Evolutionary conservation across 2,888 invertebrate species (phyloP).

Genomic region (Myathropa florea): DNA sequence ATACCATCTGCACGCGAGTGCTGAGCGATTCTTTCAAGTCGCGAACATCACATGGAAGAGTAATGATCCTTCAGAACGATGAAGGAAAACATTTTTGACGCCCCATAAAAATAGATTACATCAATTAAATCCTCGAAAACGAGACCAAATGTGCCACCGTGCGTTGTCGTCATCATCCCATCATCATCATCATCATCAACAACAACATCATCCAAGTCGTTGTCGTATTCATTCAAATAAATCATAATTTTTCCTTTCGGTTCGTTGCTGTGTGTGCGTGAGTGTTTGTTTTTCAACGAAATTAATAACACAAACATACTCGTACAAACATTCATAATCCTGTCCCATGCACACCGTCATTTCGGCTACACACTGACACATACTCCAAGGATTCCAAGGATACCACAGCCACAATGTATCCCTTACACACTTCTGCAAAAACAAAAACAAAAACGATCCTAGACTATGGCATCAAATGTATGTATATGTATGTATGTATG

Average conservation of each 20-base stretch:
- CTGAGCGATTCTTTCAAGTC: background rate
- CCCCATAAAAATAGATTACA: constrained; percentile 43
- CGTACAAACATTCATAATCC: constrained; percentile 16
- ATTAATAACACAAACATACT: constrained; percentile 44
- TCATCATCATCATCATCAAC: constrained; percentile 4
- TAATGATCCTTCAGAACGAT: background rate
- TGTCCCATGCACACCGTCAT: constrained; percentile 5
- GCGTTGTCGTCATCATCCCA: constrained; percentile 18
- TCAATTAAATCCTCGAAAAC: constrained; percentile 42
- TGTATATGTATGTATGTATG: constrained; percentile 54
- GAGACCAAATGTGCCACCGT: constrained; percentile 39
- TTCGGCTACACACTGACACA: background rate
- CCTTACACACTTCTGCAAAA: background rate
- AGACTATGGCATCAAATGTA: background rate
- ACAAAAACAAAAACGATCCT: background rate
- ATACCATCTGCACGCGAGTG: background rate
- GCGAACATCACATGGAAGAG: background rate
- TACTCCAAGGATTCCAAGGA: background rate
- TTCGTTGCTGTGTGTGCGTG: constrained; percentile 32
- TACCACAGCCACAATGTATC: constrained; percentile 11
- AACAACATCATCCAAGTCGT: constrained; percentile 4
- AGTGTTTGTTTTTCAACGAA: constrained; percentile 30
- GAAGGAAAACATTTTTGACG: background rate
- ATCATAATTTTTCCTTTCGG: constrained; percentile 48
- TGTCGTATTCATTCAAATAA: constrained; percentile 12